Evolutionary conservation across 2,113 vertebrate species (phyloP).

Genomic region (Phodopus roborovskii): DNA sequence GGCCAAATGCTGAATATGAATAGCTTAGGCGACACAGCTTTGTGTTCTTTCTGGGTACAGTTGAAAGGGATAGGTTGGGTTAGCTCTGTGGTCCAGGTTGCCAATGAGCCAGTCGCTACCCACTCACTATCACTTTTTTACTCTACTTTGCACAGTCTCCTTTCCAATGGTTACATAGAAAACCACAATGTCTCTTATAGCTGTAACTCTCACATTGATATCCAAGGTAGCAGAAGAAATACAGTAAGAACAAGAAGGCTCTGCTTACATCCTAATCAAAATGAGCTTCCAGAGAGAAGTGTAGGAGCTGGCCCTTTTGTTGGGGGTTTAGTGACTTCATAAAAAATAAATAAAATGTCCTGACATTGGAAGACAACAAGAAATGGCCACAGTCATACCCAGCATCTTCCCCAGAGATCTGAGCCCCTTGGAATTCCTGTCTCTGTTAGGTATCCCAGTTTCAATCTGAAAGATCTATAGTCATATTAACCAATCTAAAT

Average conservation of each 20-base stretch:
- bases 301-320: background rate
- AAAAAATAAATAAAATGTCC: background rate
- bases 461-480: background rate
- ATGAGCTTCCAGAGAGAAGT: background rate
- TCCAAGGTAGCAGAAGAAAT: background rate
- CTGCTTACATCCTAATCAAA: background rate
- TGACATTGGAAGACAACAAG: background rate
- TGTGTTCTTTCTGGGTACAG: background rate
- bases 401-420: background rate
- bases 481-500: slow-evolving; percentile 6
- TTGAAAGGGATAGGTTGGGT: background rate
- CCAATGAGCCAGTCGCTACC: background rate
- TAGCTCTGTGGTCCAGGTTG: background rate
- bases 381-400: background rate
- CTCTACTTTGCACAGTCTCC: background rate
- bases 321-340: background rate
- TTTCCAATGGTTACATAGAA: background rate
- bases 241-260: background rate
- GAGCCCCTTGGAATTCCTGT: background rate
- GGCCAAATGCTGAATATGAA: background rate
- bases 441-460: background rate
- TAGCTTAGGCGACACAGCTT: background rate
- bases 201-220: background rate
- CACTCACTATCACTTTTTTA: background rate
- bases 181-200: background rate